Base-by-base conservation (phyloP, 1,140 invertebrate species). In the Pinna nobilis region DNA sequence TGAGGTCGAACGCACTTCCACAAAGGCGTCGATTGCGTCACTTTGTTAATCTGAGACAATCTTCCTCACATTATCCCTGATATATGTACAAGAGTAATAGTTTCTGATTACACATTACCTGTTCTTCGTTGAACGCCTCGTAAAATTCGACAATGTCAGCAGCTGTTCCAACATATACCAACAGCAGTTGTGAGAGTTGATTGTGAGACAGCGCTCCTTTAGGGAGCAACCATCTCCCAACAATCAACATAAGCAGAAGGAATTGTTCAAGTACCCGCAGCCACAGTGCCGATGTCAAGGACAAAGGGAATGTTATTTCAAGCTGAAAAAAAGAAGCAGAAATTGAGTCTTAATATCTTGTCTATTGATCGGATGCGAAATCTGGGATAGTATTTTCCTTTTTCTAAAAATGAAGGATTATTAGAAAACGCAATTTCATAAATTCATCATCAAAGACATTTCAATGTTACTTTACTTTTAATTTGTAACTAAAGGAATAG, bases 131-230 rank as follows among this genome's bases (percentile, higher is more conserved):
- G 89, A 98, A 97, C 0, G 96, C 96, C 86, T 98, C 96, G 87
- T 97, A 97, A 87, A 98, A 97, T 88, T 98, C 96, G 33, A 98
- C 96, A 68, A 98, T 98, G 86, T 98, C 97, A 0, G 96, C 96
- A 0, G 96, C 96, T 0, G 95, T 97, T 37, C 92, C 92, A 61
- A 92, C 91, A 82, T 92, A 93, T 32, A 92, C 96, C 2, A 98
- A 90, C 0, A 98, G 88, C 23, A 98, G 89, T 83, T 98, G 96
- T 25, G 96, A 97, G 3, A 98, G 89, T 88, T 98, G 95, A 84
- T 98, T 96, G 53, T 96, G 92, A 0, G 95, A 97, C 5, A 98
- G 90, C 35, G 88, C 85, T 2, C 96, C 96, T 82, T 97, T 97
- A 0, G 97, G 95, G 61, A 98, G 90, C 89, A 98, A 91, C 87